These are phyloP conservation scores for Neoniphon sammara DNA, from an alignment of 2,797 vertebrate genomes.

Conservation along the genomic window DNA sequence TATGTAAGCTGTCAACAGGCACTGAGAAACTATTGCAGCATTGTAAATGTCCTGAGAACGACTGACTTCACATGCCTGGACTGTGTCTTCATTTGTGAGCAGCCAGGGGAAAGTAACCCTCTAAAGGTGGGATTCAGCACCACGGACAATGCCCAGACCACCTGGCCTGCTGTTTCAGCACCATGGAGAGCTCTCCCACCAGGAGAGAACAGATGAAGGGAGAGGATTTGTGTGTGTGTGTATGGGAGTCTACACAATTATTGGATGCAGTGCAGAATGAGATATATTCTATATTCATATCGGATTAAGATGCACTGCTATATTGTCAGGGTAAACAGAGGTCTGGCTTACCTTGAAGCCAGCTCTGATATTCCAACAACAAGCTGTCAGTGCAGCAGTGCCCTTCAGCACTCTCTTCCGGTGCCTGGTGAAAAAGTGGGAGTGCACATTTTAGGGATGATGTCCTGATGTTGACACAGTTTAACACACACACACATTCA, in stretches of 20 bases:
- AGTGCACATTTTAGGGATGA: slow-evolving; percentile 1
- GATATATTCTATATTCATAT: not conserved
- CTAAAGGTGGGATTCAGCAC: slow-evolving; percentile 37
- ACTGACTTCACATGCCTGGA: not conserved
- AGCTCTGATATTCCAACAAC: slow-evolving; percentile 35
- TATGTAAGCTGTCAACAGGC: slow-evolving; percentile 45
- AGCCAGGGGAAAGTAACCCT: slow-evolving; percentile 14
- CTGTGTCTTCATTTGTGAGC: slow-evolving; percentile 31
- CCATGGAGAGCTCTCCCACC: slow-evolving; percentile 73
- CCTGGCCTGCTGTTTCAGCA: slow-evolving; percentile 77
- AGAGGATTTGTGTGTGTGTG: not conserved
- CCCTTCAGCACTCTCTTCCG: slow-evolving; percentile 45
- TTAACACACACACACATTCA: not conserved
- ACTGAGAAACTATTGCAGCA: not conserved
- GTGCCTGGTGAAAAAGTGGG: slow-evolving; percentile 57
- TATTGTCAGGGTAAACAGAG: slow-evolving; percentile 27
- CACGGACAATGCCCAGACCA: slow-evolving; percentile 48
- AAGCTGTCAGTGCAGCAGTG: slow-evolving; percentile 50
- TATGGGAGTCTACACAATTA: too few species aligned
- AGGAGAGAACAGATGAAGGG: slow-evolving; percentile 8
- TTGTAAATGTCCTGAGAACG: slow-evolving; percentile 7
- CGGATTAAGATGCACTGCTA: slow-evolving; percentile 10
- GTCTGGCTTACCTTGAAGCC: slow-evolving; percentile 46
- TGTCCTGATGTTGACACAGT: slow-evolving; percentile 3
- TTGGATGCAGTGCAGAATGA: too few species aligned